Conservation (phyloP, 2,797 vertebrate species). For the Phrynocephalus forsythii region DNA sequence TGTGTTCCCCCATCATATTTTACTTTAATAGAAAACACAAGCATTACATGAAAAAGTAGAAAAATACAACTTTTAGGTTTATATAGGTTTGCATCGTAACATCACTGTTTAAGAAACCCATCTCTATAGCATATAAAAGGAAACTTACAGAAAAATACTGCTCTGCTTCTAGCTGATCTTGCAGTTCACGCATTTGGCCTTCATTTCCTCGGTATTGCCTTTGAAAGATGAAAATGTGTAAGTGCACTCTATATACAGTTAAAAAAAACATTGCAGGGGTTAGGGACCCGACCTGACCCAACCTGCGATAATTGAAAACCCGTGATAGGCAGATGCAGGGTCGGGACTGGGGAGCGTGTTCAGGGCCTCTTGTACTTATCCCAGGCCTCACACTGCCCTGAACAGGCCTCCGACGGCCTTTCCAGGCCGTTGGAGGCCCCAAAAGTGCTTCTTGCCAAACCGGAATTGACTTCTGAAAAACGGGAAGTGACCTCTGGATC, state of each 20-base stretch:
- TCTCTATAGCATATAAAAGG: neutral
- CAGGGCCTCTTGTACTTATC: too few species aligned
- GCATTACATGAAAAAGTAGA: neutral
- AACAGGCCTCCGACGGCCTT: too few species aligned
- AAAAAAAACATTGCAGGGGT: too few species aligned
- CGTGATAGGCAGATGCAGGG: too few species aligned
- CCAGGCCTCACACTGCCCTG: too few species aligned
- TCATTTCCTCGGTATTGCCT: constrained; percentile 98
- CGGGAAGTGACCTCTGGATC: too few species aligned
- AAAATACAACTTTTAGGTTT: neutral
- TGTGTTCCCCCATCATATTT: neutral
- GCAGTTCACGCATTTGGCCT: constrained; percentile 99
- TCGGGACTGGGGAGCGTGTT: too few species aligned
- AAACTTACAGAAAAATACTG: constrained; percentile 98
- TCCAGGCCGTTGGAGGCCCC: too few species aligned
- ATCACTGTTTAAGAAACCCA: neutral
- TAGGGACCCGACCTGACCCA: too few species aligned
- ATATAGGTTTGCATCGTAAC: neutral
- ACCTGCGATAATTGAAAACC: too few species aligned
- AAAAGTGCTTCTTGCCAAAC: too few species aligned
- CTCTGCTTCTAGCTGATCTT: constrained; percentile 98
- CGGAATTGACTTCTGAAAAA: too few species aligned
- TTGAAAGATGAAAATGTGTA: constrained; percentile 50
- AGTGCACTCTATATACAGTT: neutral
- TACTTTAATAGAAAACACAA: neutral